Evolutionary conservation across 1,140 invertebrate species (phyloP).

Genomic region (Anastatus disparis): DNA sequence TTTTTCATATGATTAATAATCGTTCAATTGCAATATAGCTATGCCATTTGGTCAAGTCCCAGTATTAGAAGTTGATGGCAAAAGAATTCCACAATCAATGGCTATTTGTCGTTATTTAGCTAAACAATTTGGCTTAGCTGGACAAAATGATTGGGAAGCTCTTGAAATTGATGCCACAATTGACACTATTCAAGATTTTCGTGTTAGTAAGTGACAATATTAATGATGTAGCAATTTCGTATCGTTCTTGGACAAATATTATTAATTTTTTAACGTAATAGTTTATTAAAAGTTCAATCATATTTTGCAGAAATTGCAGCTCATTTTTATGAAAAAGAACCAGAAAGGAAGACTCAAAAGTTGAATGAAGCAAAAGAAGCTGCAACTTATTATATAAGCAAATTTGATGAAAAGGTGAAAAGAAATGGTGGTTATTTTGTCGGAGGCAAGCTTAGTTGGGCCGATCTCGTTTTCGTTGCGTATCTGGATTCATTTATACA

Average conservation of each 20-base stretch:
- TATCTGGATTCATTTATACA: slow-evolving; percentile 1
- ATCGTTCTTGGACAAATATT: too few species aligned
- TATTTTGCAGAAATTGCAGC: too few species aligned
- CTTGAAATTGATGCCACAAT: slow-evolving; percentile 72
- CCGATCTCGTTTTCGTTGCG: neutral
- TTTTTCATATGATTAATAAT: neutral
- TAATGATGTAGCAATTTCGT: too few species aligned
- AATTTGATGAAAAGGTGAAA: slow-evolving; percentile 9
- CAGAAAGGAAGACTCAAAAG: too few species aligned
- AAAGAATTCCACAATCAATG: slow-evolving; percentile 73
- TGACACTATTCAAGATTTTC: too few species aligned
- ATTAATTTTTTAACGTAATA: too few species aligned
- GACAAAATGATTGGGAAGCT: slow-evolving; percentile 71
- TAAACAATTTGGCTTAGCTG: slow-evolving; percentile 72
- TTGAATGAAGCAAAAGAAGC: too few species aligned
- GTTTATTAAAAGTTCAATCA: too few species aligned
- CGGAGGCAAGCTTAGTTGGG: slow-evolving; percentile 13
- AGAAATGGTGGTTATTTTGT: slow-evolving; percentile 24
- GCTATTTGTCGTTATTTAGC: slow-evolving; percentile 77
- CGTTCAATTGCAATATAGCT: slow-evolving; percentile 60
- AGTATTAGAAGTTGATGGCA: slow-evolving; percentile 76
- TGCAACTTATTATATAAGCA: neutral
- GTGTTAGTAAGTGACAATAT: slow-evolving; percentile 56
- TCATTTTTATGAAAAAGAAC: too few species aligned
- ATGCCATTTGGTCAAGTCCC: slow-evolving; percentile 79